Conservation (phyloP, 2,113 vertebrate species). For the Chloropsis hardwickii region DNA sequence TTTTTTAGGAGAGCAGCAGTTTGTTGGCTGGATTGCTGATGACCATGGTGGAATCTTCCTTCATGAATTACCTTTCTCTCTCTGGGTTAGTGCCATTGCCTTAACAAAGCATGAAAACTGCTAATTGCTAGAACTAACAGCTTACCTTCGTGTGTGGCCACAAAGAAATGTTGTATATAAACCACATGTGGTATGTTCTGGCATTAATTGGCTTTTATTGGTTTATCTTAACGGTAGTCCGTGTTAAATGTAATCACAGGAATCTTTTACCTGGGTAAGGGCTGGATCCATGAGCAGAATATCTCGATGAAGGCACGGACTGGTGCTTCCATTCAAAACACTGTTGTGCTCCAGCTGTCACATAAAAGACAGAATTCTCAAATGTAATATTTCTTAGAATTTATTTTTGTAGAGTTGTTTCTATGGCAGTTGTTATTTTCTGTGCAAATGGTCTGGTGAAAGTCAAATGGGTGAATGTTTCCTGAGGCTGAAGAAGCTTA, state of each 20-base stretch:
- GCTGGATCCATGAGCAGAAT: not conserved
- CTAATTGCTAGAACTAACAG: not conserved
- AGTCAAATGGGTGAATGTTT: not conserved
- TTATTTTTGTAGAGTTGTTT: not conserved
- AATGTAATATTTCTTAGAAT: not conserved
- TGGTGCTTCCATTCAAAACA: not conserved
- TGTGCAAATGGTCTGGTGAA: not conserved
- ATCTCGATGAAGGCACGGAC: not conserved
- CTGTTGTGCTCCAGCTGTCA: not conserved
- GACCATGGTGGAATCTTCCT: not conserved
- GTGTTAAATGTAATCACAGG: not conserved
- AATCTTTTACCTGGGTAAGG: not conserved
- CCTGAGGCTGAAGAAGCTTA: not conserved
- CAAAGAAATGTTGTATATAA: not conserved
- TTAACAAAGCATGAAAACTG: conserved; percentile 4
- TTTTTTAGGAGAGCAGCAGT: not conserved
- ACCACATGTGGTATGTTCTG: not conserved
- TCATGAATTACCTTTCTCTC: not conserved
- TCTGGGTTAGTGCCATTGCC: not conserved
- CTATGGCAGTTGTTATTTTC: not conserved
- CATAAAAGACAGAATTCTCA: not conserved
- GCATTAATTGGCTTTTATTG: conserved; percentile 8
- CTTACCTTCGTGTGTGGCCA: not conserved
- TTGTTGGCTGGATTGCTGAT: not conserved
- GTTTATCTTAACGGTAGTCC: not conserved